Evolutionary conservation across 1,140 invertebrate species (phyloP), one percentile per base, ranked within the genome.

Genomic region (Apis florea): DNA sequence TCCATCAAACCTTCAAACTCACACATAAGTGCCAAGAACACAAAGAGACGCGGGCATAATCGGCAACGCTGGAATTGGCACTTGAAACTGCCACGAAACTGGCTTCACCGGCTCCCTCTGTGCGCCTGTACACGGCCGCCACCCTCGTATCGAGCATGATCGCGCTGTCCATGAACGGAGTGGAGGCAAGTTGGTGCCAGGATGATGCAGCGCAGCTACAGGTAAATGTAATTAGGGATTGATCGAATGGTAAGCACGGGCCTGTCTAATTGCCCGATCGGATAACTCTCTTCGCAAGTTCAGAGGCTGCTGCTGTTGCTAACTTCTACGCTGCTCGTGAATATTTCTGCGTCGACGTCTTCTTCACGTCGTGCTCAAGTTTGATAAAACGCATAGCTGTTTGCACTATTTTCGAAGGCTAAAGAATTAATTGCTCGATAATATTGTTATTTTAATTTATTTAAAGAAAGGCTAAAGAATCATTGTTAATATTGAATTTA

Each of bases 151-250:
- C 5, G 9, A 12, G 21, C 77, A 53, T 47, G 56, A 70, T 54
- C 47, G 54, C 24, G 67, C 72, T 67, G 54, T 64, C 49, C 68
- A n/a, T 31, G 40, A 21, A 77, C 40, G 49, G 31, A 40, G 61
- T 54, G n/a, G 53, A 40, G 19, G 19, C 21, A 73, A 85, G 73
- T 71, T 64, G 51, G n/a, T 71, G 82, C 31, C 31, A 64, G 86
- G 68, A 85, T 82, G 80, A 88, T 73, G 84, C 83, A 89, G 82
- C 82, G 82, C 82, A 84, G 85, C 88, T 89, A 89, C 89, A 89
- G 89, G 87, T 89, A 90, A 90, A 90, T 83, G 87, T 89, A 89
- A 90, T 90, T 89, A 90, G 87, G 83, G 87, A 78, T 85, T 88
- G 87, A 90, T 89, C 87, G 88, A 86, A 89, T 64, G 83, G 88